Conservation (phyloP, 2,888 invertebrate species). For the Aphodius sticticus region DNA sequence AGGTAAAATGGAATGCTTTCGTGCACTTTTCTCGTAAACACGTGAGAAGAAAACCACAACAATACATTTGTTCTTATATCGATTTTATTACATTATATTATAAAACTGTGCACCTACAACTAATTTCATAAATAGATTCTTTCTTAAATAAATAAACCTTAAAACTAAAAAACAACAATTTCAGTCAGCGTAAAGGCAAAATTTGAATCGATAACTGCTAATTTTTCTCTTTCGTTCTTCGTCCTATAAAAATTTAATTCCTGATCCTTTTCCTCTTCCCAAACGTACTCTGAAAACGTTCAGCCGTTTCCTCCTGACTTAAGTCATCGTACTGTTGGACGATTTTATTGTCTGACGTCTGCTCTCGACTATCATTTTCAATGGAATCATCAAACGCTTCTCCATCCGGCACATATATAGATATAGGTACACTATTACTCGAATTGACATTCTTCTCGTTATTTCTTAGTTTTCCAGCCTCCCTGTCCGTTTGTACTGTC, state of each 20-base stretch:
- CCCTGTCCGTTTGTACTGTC: constrained; percentile 67
- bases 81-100: neutral
- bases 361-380: constrained; percentile 21
- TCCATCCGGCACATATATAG: constrained; percentile 63
- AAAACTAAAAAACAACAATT: constrained; percentile 14
- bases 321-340: constrained; percentile 23
- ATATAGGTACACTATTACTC: constrained; percentile 61
- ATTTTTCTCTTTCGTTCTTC: no score
- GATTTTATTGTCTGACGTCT: constrained; percentile 8
- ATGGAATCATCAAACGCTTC: constrained; percentile 28
- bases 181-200: neutral
- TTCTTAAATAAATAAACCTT: constrained; percentile 15
- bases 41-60: no score
- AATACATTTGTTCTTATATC: no score
- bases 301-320: constrained; percentile 16
- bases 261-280: constrained; percentile 27
- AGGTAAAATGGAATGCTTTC: no score
- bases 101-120: constrained; percentile 5
- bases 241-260: constrained; percentile 8
- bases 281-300: constrained; percentile 25
- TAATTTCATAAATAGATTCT: constrained; percentile 13
- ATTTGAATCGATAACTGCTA: no score
- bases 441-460: constrained; percentile 51
- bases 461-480: constrained; percentile 63
- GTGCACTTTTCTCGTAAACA: no score